Percentiles rank a stretch among this genome's conserved stretches.
phyloP scores from a whole-genome alignment of 2,888 invertebrate species.

The Netelia virgata region DNA sequence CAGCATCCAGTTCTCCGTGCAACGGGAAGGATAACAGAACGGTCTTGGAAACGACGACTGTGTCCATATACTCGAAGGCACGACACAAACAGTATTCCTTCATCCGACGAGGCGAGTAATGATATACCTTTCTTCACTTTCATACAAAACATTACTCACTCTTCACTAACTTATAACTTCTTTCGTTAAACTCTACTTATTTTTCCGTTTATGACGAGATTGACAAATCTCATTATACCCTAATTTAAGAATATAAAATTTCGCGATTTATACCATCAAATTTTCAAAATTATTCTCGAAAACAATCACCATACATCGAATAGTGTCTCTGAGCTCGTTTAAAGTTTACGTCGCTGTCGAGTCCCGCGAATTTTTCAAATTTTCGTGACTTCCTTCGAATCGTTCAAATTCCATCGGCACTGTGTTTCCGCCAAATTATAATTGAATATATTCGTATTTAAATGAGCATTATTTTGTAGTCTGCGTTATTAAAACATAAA shows the following conservation, averaged over 20 bases:
- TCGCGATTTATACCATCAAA: not conserved
- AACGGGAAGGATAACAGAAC: constrained; percentile 74
- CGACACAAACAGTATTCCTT: constrained; percentile 39
- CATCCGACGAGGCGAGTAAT: constrained; percentile 39
- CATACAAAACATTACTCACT: not conserved
- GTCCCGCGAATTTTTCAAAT: constrained; percentile 49
- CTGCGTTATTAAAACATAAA: too few relatives aligned
- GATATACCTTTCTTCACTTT: not conserved
- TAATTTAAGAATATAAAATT: not conserved
- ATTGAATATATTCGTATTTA: too few relatives aligned
- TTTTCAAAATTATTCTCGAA: not conserved
- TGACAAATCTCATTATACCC: not conserved
- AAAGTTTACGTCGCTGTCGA: constrained; percentile 4
- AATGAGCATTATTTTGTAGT: too few relatives aligned
- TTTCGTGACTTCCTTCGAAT: not conserved
- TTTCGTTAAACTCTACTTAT: not conserved
- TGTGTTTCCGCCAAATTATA: too few relatives aligned
- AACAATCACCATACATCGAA: not conserved
- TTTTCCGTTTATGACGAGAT: not conserved
- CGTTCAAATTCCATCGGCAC: not conserved
- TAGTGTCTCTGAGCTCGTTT: not conserved
- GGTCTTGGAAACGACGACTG: constrained; percentile 50
- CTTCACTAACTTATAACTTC: not conserved
- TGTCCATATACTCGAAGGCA: constrained; percentile 25
- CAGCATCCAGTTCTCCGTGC: constrained; percentile 77